Percentiles rank a stretch among this genome's conserved stretches.
Conservation (phyloP, 2,888 invertebrate genomes). For the Spodoptera picta region DNA sequence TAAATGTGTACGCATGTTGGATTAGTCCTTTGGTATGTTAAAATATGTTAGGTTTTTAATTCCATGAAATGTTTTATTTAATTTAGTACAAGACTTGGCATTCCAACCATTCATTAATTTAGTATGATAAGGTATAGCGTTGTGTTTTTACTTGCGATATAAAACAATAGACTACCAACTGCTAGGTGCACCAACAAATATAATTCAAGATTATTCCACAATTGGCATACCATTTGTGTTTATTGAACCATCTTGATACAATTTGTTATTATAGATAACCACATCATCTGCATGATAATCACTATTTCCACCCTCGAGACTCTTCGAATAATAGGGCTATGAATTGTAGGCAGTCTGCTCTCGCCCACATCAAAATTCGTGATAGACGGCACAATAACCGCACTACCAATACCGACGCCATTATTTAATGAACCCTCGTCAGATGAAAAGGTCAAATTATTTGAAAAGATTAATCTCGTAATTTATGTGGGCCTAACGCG, state of each 20-base stretch:
- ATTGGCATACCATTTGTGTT: constrained; percentile 12
- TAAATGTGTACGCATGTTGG: constrained; percentile 42
- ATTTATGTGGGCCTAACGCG: constrained; percentile 85
- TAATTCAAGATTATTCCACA: constrained; percentile 12
- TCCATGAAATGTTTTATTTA: constrained; percentile 14
- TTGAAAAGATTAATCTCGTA: constrained; percentile 88
- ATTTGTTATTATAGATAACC: constrained; percentile 19
- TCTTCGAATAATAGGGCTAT: constrained; percentile 54
- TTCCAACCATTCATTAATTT: constrained; percentile 34
- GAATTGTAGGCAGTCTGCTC: constrained; percentile 66
- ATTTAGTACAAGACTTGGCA: constrained; percentile 21
- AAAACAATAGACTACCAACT: constrained; percentile 25
- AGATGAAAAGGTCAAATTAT: constrained; percentile 88
- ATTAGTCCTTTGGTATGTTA: constrained; percentile 26
- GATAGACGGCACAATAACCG: constrained; percentile 87
- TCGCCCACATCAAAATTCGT: constrained; percentile 82
- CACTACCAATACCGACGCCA: constrained; percentile 84
- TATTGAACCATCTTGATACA: constrained; percentile 9
- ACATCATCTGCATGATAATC: constrained; percentile 40
- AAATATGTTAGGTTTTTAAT: neutral
- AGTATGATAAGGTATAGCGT: constrained; percentile 17
- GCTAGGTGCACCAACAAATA: constrained; percentile 12
- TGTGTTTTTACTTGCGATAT: constrained; percentile 28
- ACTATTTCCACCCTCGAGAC: constrained; percentile 47
- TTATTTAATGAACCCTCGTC: constrained; percentile 89